Conservation (phyloP, 1,140 invertebrate species). For the Drosophila persimilis region DNA sequence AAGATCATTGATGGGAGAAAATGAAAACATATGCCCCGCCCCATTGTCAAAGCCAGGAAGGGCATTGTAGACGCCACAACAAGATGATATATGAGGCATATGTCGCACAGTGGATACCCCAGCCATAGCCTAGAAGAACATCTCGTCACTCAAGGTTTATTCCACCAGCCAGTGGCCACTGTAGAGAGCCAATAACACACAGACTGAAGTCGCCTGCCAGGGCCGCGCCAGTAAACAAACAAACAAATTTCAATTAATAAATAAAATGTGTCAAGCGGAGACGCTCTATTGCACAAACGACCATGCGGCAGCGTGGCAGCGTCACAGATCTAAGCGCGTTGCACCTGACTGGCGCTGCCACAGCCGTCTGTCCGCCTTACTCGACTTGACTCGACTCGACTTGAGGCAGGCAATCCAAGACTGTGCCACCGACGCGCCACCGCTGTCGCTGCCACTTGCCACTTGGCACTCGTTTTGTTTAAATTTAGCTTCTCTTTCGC, state of each 20-base stretch:
- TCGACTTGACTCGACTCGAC: constrained; percentile 10
- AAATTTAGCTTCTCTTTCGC: constrained; percentile 53
- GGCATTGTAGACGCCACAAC: no score
- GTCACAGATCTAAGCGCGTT: constrained; percentile 35
- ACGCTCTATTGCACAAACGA: constrained; percentile 67
- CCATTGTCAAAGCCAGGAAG: no score
- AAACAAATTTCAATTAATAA: constrained; percentile 81
- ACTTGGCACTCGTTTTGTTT: constrained; percentile 55
- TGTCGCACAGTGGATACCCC: no score
- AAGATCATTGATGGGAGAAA: no score
- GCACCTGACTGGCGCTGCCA: constrained; percentile 59
- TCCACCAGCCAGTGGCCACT: neutral
- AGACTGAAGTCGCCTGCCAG: constrained; percentile 25
- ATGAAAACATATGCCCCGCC: no score
- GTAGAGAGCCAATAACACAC: constrained; percentile 24
- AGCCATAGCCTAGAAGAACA: no score
- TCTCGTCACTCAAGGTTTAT: neutral
- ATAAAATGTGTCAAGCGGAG: constrained; percentile 77
- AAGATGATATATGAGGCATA: no score
- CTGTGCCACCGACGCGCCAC: no score
- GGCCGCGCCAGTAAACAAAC: constrained; percentile 47
- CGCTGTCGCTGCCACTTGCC: constrained; percentile 20
- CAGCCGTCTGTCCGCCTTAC: neutral
- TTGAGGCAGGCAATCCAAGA: constrained; percentile 33
- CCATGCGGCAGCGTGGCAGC: constrained; percentile 25